Base-by-base conservation (phyloP, 2,113 vertebrate genomes). In the Sceloporus undulatus region DNA sequence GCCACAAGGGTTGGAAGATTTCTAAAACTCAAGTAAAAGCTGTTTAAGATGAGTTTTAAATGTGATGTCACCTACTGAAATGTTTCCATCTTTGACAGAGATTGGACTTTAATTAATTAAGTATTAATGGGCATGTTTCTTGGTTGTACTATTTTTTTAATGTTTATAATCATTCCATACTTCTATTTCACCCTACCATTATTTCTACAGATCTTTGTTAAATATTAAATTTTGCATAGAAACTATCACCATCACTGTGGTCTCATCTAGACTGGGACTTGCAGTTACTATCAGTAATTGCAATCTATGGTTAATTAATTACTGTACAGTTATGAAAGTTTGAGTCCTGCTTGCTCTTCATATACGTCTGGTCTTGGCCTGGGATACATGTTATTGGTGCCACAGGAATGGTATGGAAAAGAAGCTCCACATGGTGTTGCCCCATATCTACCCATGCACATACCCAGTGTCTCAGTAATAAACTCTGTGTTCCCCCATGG, bases 11-110 rank as follows among this genome's bases (percentile, higher is more conserved):
- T 0, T 83, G 91, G 3, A 85, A 87, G 73, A 80, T 83, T 70
- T 88, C 66, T 71, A 52, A 4, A 54, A 94, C 81, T 90, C 89
- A 84, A 80, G 86, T 27, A 66, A 1, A 82, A 90, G 10, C 59
- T 19, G 74, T 71, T 85, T 18, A 89, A 82, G 34, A 27, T 11
- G 27, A 65, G 25, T 87, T 86, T 25, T 42, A 75, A 83, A 75
- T 66, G 54, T 52, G 73, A 7, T 7, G 27, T 70, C 54, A 38
- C 68, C 86, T 87, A 42, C 70, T 29, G 18, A 82, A 91, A 90
- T 66, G 14, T 74, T 62, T n/a, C 1, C 25, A 65, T 48, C 48
- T 54, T 75, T 54, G 73, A 27, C 42, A 79, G 0, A 40, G 40
- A 34, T 34, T 34, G 34, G 34, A 78, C 76, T 14, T 65, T 18